These are phyloP conservation scores for Oreochromis tanganicae DNA, from an alignment of 2,113 vertebrate genomes.

Conservation along the genomic window DNA sequence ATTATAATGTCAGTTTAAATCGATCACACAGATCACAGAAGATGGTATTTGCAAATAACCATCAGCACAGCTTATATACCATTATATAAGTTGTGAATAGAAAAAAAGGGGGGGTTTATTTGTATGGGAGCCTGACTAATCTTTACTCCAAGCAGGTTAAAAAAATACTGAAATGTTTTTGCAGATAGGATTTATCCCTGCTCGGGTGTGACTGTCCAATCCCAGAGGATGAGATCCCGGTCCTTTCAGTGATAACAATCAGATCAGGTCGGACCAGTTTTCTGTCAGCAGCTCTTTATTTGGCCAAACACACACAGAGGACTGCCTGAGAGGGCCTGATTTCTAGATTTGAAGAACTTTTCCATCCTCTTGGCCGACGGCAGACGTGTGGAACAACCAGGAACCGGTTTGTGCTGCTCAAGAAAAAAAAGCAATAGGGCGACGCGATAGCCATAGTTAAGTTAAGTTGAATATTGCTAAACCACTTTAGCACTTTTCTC, in stretches of 20 bases:
- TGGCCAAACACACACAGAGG: neutral
- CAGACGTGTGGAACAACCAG: neutral
- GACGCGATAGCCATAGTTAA: neutral
- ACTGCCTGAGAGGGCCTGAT: neutral
- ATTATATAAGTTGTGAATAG: neutral
- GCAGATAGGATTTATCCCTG: neutral
- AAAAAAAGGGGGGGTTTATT: neutral
- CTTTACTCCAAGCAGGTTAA: neutral
- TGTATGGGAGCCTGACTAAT: neutral
- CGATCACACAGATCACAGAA: neutral
- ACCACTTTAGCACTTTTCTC: slow-evolving; percentile 30
- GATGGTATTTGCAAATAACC: neutral
- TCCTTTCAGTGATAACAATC: slow-evolving; percentile 10
- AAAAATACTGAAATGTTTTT: neutral
- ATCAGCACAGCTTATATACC: neutral
- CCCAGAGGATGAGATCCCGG: neutral
- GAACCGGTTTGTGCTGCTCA: slow-evolving; percentile 9
- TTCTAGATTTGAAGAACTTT: neutral
- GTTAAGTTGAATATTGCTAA: neutral
- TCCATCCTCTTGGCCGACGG: neutral
- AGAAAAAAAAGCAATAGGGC: neutral
- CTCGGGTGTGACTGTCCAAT: neutral
- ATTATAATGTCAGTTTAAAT: slow-evolving; percentile 1
- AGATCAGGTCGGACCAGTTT: slow-evolving; percentile 51
- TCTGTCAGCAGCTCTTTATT: neutral